These are phyloP conservation scores for Gerris buenoi DNA, from an alignment of 1,140 invertebrate species.

Conservation along the genomic window DNA sequence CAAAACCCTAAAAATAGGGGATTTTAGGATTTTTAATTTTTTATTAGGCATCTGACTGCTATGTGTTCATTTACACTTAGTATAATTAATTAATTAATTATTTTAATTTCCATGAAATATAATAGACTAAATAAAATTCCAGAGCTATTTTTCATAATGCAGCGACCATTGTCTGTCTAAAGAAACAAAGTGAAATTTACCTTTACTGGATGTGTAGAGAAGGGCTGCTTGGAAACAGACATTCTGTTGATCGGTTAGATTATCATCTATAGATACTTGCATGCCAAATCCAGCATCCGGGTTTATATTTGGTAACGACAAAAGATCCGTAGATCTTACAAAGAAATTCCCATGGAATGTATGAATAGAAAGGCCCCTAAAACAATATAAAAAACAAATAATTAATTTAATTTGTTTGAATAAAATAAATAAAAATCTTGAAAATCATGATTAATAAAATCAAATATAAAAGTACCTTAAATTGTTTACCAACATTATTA, in stretches of 20 bases:
- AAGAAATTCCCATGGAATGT: slow-evolving; percentile 99
- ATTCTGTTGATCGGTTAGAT: slow-evolving; percentile 64
- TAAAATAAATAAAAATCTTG: too few relatives aligned
- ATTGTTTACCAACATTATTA: too few relatives aligned
- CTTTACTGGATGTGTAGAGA: slow-evolving; percentile 95
- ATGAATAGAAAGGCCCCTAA: slow-evolving; percentile 76
- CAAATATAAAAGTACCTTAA: too few relatives aligned
- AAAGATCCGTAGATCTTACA: slow-evolving; percentile 89
- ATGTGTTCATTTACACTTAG: too few relatives aligned
- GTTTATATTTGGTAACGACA: slow-evolving; percentile 93
- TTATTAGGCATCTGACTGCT: too few relatives aligned
- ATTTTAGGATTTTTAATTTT: too few relatives aligned
- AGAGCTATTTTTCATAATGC: too few relatives aligned
- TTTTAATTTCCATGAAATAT: slow-evolving; percentile 3
- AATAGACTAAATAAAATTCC: slow-evolving; percentile 3
- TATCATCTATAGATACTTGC: slow-evolving; percentile 91
- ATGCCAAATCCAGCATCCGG: slow-evolving; percentile 96
- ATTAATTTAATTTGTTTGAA: too few relatives aligned
- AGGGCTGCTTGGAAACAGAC: slow-evolving; percentile 97
- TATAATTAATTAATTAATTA: slow-evolving; percentile 6
- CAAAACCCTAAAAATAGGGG: too few relatives aligned
- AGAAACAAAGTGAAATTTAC: too few relatives aligned
- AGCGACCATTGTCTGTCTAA: not conserved
- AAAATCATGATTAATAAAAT: too few relatives aligned
- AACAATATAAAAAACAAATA: too few relatives aligned